Evolutionary conservation across 2,888 invertebrate genomes (phyloP), one percentile per base, ranked within the genome.

Genomic region (Drepana falcataria): DNA sequence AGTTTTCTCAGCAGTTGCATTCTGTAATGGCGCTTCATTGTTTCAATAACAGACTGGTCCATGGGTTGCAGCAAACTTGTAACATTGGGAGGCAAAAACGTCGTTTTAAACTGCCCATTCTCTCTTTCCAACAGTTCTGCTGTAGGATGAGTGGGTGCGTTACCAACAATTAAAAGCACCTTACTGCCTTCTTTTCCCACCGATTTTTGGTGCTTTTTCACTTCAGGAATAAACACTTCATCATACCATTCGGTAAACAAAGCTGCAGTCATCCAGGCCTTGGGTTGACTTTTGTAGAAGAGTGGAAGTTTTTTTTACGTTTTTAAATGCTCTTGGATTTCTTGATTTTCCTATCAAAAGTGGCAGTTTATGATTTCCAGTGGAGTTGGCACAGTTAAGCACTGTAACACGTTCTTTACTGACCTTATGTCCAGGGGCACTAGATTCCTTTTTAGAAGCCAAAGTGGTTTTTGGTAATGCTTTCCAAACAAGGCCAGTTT

Each of bases 401-500:
- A 58, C 59, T 58, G 62, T 62, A 57, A 62, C 56, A 57, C 60
- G 56, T 49, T 58, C 61, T 55, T 58, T 61, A 56, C 59, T 61
- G 52, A 61, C 58, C 55, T 61, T 59, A 57, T 57, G 60, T 54
- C 59, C 59, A 58, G 61, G 61, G 55, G 61, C 62, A 55, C 53
- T 55, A 57, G 55, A 59, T 62, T 60, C 62, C 52, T 57, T 55
- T 58, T 59, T 58, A 54, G 65, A 64, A 56, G 62, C 64, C 55
- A 66, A 60, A 60, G 66, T 60, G 54, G 53, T 64, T 60, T 55
- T 56, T 56, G 63, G 62, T 56, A 68, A 61, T 53, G 63, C 63
- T 62, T 68, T 66, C 64, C 61, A 68, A 68, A 57, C 55, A 59
- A 65, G 63, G 53, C 66, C 64, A 53, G 64, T 64, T 63, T 65